Conservation (phyloP, 2,797 vertebrate species). For the Periparus ater region DNA sequence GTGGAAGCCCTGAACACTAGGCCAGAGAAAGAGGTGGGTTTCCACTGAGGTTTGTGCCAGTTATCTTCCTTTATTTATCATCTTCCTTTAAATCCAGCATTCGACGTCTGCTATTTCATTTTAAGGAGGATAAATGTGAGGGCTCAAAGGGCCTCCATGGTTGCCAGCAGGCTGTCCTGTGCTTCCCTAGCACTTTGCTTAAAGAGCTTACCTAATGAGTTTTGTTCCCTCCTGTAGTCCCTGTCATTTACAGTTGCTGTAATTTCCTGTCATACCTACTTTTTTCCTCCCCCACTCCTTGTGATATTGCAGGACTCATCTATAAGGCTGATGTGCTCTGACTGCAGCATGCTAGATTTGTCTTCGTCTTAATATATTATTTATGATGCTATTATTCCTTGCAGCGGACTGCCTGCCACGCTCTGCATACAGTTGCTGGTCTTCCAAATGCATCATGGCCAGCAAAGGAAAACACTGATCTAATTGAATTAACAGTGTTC, state of each 20-base stretch:
- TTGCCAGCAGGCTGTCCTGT: neutral
- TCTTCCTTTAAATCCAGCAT: neutral
- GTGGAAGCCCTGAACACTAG: neutral
- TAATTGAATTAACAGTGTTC: conserved; percentile 70
- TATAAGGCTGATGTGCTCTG: conserved; percentile 45
- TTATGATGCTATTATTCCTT: conserved; percentile 69
- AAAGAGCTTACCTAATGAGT: conserved; percentile 35
- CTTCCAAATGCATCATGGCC: conserved; percentile 63
- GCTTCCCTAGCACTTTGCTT: neutral
- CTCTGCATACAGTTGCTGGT: conserved; percentile 61
- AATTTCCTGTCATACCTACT: conserved; percentile 50
- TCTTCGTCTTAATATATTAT: conserved; percentile 57
- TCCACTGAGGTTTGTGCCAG: neutral
- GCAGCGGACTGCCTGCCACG: conserved; percentile 14
- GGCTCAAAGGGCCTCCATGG: neutral
- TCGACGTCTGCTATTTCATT: neutral
- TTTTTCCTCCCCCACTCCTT: neutral
- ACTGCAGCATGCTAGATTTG: conserved; percentile 57
- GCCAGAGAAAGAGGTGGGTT: neutral
- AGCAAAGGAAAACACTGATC: conserved; percentile 61
- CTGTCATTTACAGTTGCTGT: conserved; percentile 43
- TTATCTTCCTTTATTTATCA: neutral
- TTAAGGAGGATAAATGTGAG: neutral
- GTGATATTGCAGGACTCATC: conserved; percentile 32
- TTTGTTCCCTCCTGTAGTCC: neutral